Evolutionary conservation across 2,113 vertebrate genomes (phyloP).

Genomic region (Notothenia rossii): DNA sequence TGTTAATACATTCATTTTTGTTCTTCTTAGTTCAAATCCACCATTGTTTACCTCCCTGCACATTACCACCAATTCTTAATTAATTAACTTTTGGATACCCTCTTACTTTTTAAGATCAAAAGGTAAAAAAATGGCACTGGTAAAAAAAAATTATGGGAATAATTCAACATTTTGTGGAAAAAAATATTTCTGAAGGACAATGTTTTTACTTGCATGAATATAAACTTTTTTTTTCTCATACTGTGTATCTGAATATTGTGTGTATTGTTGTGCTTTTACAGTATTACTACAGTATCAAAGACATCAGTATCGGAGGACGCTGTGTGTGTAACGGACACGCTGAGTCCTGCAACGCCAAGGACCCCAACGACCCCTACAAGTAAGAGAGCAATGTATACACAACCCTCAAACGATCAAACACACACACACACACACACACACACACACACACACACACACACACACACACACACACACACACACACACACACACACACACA

Average conservation of each 20-base stretch:
- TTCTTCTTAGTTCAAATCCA: too few species aligned
- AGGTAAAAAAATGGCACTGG: too few species aligned
- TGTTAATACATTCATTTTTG: too few species aligned
- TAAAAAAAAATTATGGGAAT: too few species aligned
- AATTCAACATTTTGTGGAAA: too few species aligned
- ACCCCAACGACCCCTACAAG: constrained; percentile 94
- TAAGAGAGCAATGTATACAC: constrained; percentile 63
- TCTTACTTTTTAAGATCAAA: too few species aligned
- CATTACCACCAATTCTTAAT: too few species aligned
- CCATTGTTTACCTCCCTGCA: too few species aligned
- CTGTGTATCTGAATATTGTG: background rate
- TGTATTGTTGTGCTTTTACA: constrained; percentile 57
- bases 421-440: constrained; percentile 3
- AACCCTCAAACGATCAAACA: background rate
- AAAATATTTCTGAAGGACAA: too few species aligned
- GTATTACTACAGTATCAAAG: constrained; percentile 99
- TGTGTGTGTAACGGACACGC: constrained; percentile 98
- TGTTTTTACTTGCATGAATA: too few species aligned
- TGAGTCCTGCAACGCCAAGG: constrained; percentile 91
- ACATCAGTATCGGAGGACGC: constrained; percentile 96
- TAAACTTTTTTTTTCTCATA: too few species aligned
- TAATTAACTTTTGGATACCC: too few species aligned
- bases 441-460: constrained; percentile 2
- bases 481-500: constrained; percentile 3
- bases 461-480: background rate